Conservation (phyloP, 92 coral and sea anemone species). For the Epizoanthus fatuus region DNA sequence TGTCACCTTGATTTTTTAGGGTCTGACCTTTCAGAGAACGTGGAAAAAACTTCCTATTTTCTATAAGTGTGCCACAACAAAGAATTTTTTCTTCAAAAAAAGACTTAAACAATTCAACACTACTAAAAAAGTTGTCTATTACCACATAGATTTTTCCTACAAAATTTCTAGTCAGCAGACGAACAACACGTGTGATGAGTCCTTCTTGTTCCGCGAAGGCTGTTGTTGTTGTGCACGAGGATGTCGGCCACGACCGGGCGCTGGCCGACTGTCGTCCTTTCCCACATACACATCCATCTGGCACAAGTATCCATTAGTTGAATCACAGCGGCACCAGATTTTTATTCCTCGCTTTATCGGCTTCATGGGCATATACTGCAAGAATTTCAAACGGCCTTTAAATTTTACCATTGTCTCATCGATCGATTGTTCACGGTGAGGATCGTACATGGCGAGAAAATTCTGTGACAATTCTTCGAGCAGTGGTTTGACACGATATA, state of each 20-base stretch:
- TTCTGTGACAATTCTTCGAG: constrained; percentile 7
- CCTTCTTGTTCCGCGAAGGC: not conserved
- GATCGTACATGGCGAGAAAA: not conserved
- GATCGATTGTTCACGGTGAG: no score
- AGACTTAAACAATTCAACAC: constrained; percentile 22
- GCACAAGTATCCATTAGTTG: constrained; percentile 43
- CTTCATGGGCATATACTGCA: constrained; percentile 38
- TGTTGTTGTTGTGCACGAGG: not conserved
- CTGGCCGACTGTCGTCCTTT: not conserved
- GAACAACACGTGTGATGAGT: constrained; percentile 29
- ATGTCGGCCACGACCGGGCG: not conserved
- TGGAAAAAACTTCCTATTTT: not conserved
- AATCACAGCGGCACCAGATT: constrained; percentile 42
- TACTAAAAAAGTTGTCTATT: constrained; percentile 39
- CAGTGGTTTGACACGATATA: constrained; percentile 14
- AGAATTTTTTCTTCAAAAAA: constrained; percentile 5
- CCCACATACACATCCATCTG: constrained; percentile 32
- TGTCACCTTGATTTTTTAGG: constrained; percentile 46
- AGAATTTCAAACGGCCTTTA: constrained; percentile 11
- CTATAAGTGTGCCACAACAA: constrained; percentile 45
- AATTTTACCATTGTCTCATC: no score
- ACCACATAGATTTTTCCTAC: constrained; percentile 28
- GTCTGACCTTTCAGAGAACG: constrained; percentile 32
- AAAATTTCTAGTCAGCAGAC: constrained; percentile 15
- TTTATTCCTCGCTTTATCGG: constrained; percentile 29